phyloP scores from a whole-genome alignment of 2,797 vertebrate species.

The Enteromius unitaeniatus region DNA sequence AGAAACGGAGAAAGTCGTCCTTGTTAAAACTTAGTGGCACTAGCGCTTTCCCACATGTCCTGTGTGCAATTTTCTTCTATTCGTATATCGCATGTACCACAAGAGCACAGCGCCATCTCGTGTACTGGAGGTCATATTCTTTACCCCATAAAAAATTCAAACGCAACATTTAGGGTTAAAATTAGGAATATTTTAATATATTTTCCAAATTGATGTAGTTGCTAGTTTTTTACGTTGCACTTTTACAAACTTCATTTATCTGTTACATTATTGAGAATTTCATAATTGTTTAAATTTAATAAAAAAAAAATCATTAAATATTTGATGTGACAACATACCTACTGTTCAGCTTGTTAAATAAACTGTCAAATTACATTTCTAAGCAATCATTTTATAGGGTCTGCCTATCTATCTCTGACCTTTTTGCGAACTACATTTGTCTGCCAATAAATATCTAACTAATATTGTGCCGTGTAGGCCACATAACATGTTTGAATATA shows the following conservation, averaged over 20 bases:
- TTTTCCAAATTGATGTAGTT: not conserved
- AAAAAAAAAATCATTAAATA: not conserved
- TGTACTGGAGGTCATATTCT: not conserved
- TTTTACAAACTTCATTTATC: too few species aligned
- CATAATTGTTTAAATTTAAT: not conserved
- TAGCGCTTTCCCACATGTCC: not conserved
- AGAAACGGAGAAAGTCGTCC: too few species aligned
- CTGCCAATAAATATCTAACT: not conserved
- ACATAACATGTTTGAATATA: not conserved
- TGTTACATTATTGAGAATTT: too few species aligned
- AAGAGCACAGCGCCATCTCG: constrained; percentile 13
- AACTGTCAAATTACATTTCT: not conserved
- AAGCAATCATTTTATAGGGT: not conserved
- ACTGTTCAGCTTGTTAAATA: not conserved
- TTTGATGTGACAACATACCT: not conserved
- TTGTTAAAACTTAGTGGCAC: not conserved
- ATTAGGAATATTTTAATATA: not conserved
- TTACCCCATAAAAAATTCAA: too few species aligned
- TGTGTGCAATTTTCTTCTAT: constrained; percentile 3
- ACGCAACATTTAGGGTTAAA: not conserved
- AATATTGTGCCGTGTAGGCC: not conserved
- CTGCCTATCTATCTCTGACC: not conserved
- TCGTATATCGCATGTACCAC: not conserved
- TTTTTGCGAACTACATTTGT: not conserved
- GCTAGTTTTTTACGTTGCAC: not conserved